Evolutionary conservation across 2,888 invertebrate genomes (phyloP).

Genomic region (Drosophila neotestacea): DNA sequence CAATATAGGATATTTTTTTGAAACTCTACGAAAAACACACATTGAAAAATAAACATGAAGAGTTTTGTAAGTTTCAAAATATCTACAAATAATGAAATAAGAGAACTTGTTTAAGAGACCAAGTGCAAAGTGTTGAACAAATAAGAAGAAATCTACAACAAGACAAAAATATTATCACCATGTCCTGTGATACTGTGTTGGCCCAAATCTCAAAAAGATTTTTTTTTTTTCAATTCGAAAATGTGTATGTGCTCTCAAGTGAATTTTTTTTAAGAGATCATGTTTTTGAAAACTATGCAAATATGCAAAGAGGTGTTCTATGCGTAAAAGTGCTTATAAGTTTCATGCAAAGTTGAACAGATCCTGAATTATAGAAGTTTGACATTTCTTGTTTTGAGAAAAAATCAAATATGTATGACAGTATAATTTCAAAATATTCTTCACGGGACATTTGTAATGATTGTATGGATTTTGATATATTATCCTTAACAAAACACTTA

Average conservation of each 20-base stretch:
- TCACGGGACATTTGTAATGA: neutral
- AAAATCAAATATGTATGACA: neutral
- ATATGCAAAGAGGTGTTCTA: neutral
- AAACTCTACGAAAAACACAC: constrained; percentile 10
- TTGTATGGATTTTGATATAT: neutral
- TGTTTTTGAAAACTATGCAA: neutral
- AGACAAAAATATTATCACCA: neutral
- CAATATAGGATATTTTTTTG: constrained; percentile 43
- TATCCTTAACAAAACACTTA: neutral
- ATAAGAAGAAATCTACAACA: neutral
- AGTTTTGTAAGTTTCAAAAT: constrained; percentile 79
- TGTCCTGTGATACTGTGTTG: constrained; percentile 1
- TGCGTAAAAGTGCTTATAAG: neutral
- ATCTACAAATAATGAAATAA: constrained; percentile 6
- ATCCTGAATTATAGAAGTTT: neutral
- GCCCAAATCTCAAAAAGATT: neutral
- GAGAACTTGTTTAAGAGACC: neutral
- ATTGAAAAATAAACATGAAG: constrained; percentile 67
- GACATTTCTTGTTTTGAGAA: neutral
- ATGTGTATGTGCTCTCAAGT: constrained; percentile 4
- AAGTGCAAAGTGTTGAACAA: constrained; percentile 23
- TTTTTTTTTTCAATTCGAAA: neutral
- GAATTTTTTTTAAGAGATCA: constrained; percentile 15
- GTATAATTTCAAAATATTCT: neutral
- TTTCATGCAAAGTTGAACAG: neutral